Base-by-base conservation (phyloP, 2,797 vertebrate species). In the Linurgus olivaceus region DNA sequence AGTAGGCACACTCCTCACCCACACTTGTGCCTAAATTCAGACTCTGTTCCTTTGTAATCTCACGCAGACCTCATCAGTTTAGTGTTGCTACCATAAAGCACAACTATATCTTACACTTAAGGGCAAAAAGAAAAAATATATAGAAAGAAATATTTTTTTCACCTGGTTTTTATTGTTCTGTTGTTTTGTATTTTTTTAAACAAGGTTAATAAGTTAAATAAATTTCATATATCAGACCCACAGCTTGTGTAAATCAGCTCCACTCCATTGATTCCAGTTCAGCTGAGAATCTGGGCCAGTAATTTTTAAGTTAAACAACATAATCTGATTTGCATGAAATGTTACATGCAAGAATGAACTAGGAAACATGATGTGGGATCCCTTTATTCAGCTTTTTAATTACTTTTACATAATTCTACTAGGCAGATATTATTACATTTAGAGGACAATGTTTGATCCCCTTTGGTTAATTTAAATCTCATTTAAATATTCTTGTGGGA, bases 321-420 rank as follows among this genome's bases (percentile, higher is more conserved):
- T 85, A 88, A 93, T 82, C 80, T 89, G 59, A 89, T 85, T 95
- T 92, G 37, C 67, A 79, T 91, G 55, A 93, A 95, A 89, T 52
- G 80, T 58, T 93, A 61, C 77, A 89, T 84, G 74, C 55, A 91
- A 75, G 58, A 88, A 70, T 76, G 80, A 93, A 82, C 89, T 59
- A 35, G 40, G 62, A 93, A 94, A 88, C 54, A 84, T 40, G 57
- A 54, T 51, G 80, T 82, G 74, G 44, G 65, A 90, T 86, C 20
- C 67, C 75, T 91, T 88, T 63, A 85, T 73, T 75, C 63, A 79
- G 40, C 10, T 85, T 95, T 95, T 92, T 85, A 96, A 94, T 93
- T 94, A 91, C 44, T 94, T 95, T 79, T 75, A 44, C 33, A 26
- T 87, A 87, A 89, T 94, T 89, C 73, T 94, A 86, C 74, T 54